Evolutionary conservation across 1,140 invertebrate species (phyloP).

Genomic region (Polypedilum pembai): DNA sequence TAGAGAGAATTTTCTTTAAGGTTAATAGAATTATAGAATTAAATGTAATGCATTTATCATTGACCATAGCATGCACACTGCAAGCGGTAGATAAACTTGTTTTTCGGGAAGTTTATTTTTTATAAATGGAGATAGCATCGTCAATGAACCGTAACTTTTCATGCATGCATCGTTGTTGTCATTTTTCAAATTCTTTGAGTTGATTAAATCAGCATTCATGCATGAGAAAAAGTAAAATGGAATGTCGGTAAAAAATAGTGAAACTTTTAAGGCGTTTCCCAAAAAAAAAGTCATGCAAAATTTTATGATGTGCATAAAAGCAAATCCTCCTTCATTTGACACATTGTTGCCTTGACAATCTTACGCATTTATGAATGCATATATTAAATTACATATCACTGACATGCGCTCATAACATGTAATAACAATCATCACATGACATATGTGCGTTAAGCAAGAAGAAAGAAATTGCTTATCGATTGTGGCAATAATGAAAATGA

Average conservation of each 20-base stretch:
- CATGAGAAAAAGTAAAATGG: background rate
- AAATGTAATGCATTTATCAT: background rate
- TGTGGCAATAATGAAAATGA: constrained; percentile 14
- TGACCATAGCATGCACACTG: background rate
- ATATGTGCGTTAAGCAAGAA: background rate
- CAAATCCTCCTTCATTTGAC: no score
- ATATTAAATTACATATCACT: background rate
- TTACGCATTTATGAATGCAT: background rate
- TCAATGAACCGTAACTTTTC: background rate
- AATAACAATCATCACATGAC: background rate
- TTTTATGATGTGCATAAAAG: background rate
- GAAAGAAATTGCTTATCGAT: background rate
- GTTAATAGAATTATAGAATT: no score
- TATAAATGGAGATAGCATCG: background rate
- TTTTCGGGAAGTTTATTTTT: background rate
- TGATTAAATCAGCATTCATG: background rate
- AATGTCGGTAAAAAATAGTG: no score
- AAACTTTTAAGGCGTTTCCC: background rate
- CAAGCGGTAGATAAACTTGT: background rate
- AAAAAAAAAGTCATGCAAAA: constrained; percentile 2
- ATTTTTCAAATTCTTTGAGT: background rate
- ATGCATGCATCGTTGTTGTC: background rate
- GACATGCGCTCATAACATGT: background rate
- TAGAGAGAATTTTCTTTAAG: no score
- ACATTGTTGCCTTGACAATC: background rate